Evolutionary conservation across 2,797 vertebrate species (phyloP), one percentile per base, ranked within the genome.

Genomic region (Hozukius guyotensis): DNA sequence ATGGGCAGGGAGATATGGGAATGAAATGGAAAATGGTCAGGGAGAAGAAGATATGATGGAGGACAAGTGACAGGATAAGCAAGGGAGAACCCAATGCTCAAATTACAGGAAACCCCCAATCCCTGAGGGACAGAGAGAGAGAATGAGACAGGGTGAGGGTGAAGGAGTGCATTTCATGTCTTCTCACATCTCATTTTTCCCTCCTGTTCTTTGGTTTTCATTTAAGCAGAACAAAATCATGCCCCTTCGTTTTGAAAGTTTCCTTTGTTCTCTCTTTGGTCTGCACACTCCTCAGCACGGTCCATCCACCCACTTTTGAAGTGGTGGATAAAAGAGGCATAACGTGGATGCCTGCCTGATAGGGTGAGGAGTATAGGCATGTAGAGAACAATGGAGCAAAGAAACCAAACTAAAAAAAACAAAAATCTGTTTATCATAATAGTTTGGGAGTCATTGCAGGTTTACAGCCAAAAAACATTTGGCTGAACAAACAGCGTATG

Each of bases 91-190:
- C 91, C 80, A n/a, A 27, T 36, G 49, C 77, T 94, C 88, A 79
- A 38, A 78, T 95, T 94, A 92, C 92, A 92, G 91, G 92, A 94
- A 94, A 93, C 81, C 90, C 91, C 91, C 88, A 64, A 22, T 82
- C 87, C 87, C 88, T 4, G 22, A 82, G 85, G 81, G 72, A 91
- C 14, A 22, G 64, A 59, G 53, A 22, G 66, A 24, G 27, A 49
- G 46, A 62, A 49, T 20, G 60, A 77, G 61, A 42, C 24, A 72
- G 74, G 59, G 78, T 68, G 59, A 81, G 63, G 78, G 74, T 83
- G 77, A 90, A 80, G 9, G 84, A 84, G 76, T 78, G 75, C 81
- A 76, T 85, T 81, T 89, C 82, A 81, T 78, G 68, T 90, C 78
- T 71, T 75, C 72, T 74, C 75, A 82, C 77, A 66, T 85, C 68